These are phyloP conservation scores for Gymnopithys bicolor DNA, from an alignment of 2,797 vertebrate genomes.

Conservation along the genomic window DNA sequence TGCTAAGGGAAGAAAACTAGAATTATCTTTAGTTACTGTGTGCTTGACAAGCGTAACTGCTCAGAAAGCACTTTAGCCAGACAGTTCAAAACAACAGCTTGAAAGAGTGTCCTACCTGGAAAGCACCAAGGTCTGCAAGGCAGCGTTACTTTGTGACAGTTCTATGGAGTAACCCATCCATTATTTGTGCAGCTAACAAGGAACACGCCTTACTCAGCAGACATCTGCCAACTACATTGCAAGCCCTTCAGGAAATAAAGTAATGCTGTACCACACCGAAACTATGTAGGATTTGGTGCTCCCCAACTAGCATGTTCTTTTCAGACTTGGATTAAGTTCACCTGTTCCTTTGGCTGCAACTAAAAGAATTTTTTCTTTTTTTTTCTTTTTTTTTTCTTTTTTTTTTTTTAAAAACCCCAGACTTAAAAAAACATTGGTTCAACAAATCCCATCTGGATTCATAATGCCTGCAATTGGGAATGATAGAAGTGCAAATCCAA, in stretches of 20 bases:
- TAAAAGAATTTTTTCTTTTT: background rate
- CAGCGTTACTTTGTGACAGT: background rate
- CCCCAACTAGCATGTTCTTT: background rate
- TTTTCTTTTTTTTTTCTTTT: background rate
- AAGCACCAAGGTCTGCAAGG: background rate
- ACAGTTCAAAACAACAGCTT: background rate
- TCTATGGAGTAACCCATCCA: slow-evolving; percentile 14
- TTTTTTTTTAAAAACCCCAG: background rate
- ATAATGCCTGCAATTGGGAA: slow-evolving; percentile 9
- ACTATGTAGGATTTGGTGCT: background rate
- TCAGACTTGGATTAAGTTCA: slow-evolving; percentile 26
- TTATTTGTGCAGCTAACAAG: slow-evolving; percentile 13
- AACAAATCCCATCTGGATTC: slow-evolving; percentile 52
- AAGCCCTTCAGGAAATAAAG: slow-evolving; percentile 39
- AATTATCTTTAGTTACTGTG: background rate
- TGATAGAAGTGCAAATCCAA: background rate
- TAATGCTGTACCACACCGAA: background rate
- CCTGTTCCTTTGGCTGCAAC: slow-evolving; percentile 9
- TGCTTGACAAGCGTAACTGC: background rate
- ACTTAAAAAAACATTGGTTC: slow-evolving; percentile 21
- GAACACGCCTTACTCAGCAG: background rate
- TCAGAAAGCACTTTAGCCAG: background rate
- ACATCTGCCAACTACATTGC: background rate
- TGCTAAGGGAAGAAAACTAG: background rate
- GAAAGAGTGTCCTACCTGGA: background rate